These are phyloP conservation scores for Andrena bucephala DNA, from an alignment of 2,888 invertebrate species.

Conservation along the genomic window DNA sequence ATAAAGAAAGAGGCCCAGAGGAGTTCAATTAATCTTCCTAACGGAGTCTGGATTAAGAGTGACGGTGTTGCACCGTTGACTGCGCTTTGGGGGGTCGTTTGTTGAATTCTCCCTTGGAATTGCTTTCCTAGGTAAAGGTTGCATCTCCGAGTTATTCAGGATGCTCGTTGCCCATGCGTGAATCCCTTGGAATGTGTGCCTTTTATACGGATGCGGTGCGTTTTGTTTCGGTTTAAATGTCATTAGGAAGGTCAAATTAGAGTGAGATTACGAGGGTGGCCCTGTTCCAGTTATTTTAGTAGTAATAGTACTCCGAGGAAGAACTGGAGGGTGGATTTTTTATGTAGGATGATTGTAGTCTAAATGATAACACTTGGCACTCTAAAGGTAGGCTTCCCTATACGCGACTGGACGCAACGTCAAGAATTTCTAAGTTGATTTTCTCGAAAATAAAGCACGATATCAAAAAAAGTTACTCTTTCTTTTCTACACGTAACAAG, in stretches of 20 bases:
- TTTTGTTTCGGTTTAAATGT: not conserved
- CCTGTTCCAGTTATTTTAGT: no score
- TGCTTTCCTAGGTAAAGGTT: slow-evolving; percentile 10
- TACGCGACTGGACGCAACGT: no score
- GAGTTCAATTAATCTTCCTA: slow-evolving; percentile 32
- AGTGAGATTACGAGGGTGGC: no score
- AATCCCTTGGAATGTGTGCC: not conserved
- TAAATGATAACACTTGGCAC: no score
- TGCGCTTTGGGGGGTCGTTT: not conserved
- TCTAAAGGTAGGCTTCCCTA: no score
- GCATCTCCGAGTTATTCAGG: not conserved
- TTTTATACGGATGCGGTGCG: not conserved
- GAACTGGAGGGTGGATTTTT: slow-evolving; percentile 7
- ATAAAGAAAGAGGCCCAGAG: not conserved
- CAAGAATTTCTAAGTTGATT: no score
- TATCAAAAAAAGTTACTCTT: no score
- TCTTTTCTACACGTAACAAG: no score
- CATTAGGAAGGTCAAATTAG: not conserved
- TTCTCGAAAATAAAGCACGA: no score
- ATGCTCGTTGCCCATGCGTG: not conserved
- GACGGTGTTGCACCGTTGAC: not conserved
- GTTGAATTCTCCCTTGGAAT: slow-evolving; percentile 23
- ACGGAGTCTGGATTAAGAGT: slow-evolving; percentile 15
- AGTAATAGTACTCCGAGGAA: not conserved
- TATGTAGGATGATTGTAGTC: no score